Conservation (phyloP, 2,888 invertebrate species). For the Drosophila paracracens region DNA sequence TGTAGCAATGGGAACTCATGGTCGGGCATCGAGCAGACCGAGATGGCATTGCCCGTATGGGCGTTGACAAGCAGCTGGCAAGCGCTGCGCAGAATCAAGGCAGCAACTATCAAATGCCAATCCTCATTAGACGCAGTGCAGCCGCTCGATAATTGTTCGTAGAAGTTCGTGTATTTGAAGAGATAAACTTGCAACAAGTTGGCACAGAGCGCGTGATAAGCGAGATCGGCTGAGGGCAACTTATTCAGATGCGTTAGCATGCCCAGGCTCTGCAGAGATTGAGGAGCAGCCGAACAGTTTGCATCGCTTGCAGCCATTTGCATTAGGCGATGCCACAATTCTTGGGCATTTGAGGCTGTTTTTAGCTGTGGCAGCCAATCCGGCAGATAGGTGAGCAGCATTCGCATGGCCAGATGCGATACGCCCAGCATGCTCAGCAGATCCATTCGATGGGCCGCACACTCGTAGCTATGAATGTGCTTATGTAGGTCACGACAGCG, state of each 20-base stretch:
- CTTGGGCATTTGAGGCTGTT: not conserved
- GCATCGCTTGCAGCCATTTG: not conserved
- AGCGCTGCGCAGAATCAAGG: constrained; percentile 90
- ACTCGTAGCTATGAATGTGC: constrained; percentile 90
- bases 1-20: constrained; percentile 57
- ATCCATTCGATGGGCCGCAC: constrained; percentile 87
- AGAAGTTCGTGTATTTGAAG: constrained; percentile 88
- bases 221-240: constrained; percentile 87
- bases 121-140: constrained; percentile 69
- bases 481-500: constrained; percentile 87
- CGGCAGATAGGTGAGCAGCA: constrained; percentile 86
- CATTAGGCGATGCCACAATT: constrained; percentile 67
- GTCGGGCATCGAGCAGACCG: constrained; percentile 19
- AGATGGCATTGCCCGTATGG: constrained; percentile 87
- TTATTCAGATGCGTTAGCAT: constrained; percentile 90
- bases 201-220: constrained; percentile 83
- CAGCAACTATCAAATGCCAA: constrained; percentile 86
- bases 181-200: constrained; percentile 89
- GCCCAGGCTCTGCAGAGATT: constrained; percentile 61
- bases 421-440: constrained; percentile 91
- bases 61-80: constrained; percentile 92
- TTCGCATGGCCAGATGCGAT: constrained; percentile 86
- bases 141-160: constrained; percentile 85
- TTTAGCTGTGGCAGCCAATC: constrained; percentile 85
- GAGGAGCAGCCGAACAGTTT: not conserved